Evolutionary conservation across 2,797 vertebrate species (phyloP).

Genomic region (Bradypodion ventrale): DNA sequence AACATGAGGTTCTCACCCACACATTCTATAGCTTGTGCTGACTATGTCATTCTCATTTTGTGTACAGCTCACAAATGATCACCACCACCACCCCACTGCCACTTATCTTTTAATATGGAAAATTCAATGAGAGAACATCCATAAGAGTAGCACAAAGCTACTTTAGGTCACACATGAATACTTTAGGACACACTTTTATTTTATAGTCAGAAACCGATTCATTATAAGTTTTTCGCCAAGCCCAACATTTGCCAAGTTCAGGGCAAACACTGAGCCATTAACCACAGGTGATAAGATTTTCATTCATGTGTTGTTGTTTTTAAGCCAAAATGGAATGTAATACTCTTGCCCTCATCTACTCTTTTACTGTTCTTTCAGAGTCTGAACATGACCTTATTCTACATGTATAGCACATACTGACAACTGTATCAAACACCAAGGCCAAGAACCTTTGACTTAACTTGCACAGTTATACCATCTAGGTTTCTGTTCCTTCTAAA

Average conservation of each 20-base stretch:
- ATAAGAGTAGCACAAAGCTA: too few species aligned
- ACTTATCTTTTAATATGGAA: not conserved
- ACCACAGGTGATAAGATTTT: not conserved
- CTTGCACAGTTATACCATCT: not conserved
- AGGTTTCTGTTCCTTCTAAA: not conserved
- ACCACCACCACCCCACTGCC: not conserved
- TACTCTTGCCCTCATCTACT: not conserved
- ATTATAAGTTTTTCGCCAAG: too few species aligned
- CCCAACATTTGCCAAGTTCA: too few species aligned
- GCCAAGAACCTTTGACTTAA: not conserved
- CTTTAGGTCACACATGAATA: not conserved
- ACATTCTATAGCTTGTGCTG: not conserved
- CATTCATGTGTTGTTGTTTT: not conserved
- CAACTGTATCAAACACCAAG: not conserved
- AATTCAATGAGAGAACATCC: not conserved
- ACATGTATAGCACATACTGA: not conserved
- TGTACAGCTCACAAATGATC: not conserved
- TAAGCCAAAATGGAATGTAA: not conserved
- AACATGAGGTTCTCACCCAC: not conserved
- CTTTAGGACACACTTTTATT: not conserved
- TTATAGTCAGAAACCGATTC: not conserved
- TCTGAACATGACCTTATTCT: not conserved
- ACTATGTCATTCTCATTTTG: not conserved
- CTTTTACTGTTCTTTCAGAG: not conserved
- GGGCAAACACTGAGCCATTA: too few species aligned